A percentile compares a stretch with the other conserved stretches of the same genome.
Evolutionary conservation across 2,888 invertebrate genomes (phyloP).

Genomic region (Cosmia trapezina): DNA sequence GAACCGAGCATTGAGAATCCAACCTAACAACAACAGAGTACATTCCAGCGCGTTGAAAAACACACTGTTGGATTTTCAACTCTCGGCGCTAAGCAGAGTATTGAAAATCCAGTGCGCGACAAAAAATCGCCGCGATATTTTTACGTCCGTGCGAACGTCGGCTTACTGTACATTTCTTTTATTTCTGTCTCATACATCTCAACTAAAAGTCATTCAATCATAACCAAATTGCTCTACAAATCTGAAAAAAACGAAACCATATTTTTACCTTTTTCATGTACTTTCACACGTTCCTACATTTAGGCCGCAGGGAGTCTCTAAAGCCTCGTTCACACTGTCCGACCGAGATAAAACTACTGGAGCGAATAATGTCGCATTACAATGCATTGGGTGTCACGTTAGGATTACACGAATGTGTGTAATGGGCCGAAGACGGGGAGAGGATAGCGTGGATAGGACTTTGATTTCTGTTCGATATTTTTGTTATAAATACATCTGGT

Average conservation of each 20-base stretch:
- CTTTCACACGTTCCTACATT: constrained; percentile 45
- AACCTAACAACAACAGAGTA: too few relatives aligned
- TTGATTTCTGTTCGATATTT: background rate
- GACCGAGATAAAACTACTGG: constrained; percentile 73
- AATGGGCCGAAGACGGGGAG: constrained; percentile 76
- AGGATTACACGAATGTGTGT: constrained; percentile 83
- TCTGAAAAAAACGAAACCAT: constrained; percentile 35
- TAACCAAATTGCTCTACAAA: constrained; percentile 35
- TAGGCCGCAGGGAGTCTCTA: constrained; percentile 61
- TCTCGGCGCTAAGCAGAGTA: too few relatives aligned
- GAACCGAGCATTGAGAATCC: too few relatives aligned
- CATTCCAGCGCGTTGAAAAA: too few relatives aligned
- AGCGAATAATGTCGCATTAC: constrained; percentile 83
- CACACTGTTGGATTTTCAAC: too few relatives aligned
- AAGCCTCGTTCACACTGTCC: constrained; percentile 71
- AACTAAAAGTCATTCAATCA: constrained; percentile 39
- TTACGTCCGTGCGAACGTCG: too few relatives aligned
- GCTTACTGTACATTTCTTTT: too few relatives aligned
- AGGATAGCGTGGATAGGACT: constrained; percentile 67
- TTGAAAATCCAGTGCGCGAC: too few relatives aligned
- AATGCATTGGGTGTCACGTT: constrained; percentile 85
- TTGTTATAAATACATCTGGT: background rate
- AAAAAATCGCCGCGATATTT: too few relatives aligned
- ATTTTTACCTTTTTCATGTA: constrained; percentile 47
- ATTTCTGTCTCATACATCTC: constrained; percentile 23